Conservation (phyloP, 2,113 vertebrate genomes). For the Ibidorhyncha struthersii region DNA sequence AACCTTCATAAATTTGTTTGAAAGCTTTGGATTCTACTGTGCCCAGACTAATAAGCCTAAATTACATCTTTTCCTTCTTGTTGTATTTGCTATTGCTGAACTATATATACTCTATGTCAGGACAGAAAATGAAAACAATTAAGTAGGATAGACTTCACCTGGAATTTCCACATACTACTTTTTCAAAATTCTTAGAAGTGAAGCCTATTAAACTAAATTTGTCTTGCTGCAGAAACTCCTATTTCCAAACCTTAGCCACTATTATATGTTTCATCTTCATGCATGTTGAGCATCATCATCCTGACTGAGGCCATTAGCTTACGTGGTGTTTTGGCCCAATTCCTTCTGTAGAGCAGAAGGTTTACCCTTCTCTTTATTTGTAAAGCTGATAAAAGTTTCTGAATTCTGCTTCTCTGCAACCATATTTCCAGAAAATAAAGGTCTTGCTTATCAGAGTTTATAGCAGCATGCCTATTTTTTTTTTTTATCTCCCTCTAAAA, state of each 20-base stretch:
- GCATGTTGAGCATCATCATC: not conserved
- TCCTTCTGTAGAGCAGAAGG: not conserved
- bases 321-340: not conserved
- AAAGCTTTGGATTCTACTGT: not conserved
- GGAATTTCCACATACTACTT: not conserved
- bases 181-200: not conserved
- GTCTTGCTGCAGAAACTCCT: not conserved
- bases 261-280: not conserved
- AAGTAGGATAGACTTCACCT: not conserved
- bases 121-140: not conserved
- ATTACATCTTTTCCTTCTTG: not conserved
- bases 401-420: not conserved
- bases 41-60: not conserved
- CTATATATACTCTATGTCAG: not conserved
- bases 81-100: not conserved
- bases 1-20: not conserved
- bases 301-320: not conserved
- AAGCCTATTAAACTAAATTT: not conserved
- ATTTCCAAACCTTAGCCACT: not conserved
- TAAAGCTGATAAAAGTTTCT: not conserved
- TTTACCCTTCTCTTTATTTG: not conserved
- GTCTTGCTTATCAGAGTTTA: not conserved
- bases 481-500: not conserved
- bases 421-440: not conserved
- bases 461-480: not conserved